A percentile compares a stretch with the other conserved stretches of the same genome.
Evolutionary conservation across 2,113 vertebrate species (phyloP).

Genomic region (Paramisgurnus dabryanus): DNA sequence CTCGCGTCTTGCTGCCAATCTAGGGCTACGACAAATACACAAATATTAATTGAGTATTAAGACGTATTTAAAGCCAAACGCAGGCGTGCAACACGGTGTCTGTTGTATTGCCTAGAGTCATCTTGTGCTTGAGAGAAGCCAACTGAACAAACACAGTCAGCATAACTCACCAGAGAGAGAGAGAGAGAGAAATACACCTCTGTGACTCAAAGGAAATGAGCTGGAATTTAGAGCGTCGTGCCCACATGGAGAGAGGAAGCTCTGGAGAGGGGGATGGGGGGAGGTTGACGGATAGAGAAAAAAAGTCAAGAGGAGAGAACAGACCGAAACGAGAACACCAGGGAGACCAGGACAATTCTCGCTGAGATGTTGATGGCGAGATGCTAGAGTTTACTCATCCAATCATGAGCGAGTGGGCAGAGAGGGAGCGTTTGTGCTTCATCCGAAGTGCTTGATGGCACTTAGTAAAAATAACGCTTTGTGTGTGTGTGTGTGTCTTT

Average conservation of each 20-base stretch:
- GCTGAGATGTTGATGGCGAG: constrained; percentile 35
- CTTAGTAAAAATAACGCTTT: constrained; percentile 35
- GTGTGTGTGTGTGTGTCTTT: constrained; percentile 55
- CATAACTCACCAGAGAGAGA: constrained; percentile 33
- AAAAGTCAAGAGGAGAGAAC: constrained; percentile 14
- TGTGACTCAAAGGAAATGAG: constrained; percentile 44
- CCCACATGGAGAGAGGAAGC: constrained; percentile 37
- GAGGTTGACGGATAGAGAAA: constrained; percentile 22
- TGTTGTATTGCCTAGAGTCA: constrained; percentile 18
- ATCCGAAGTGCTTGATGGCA: constrained; percentile 40
- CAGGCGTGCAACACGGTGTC: constrained; percentile 25
- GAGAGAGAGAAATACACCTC: not conserved
- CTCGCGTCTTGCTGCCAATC: constrained; percentile 16
- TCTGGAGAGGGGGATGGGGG: constrained; percentile 13
- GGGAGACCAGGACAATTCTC: constrained; percentile 35
- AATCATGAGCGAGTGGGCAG: constrained; percentile 38
- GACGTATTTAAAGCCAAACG: constrained; percentile 43
- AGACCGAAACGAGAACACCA: constrained; percentile 14
- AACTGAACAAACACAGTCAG: constrained; percentile 37
- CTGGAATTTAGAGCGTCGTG: constrained; percentile 48
- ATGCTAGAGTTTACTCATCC: constrained; percentile 41
- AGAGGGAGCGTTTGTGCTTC: constrained; percentile 26
- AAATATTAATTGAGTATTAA: constrained; percentile 30
- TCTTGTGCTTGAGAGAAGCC: constrained; percentile 35
- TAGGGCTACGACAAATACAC: constrained; percentile 4